A percentile compares a stretch with the other conserved stretches of the same genome.
These are phyloP conservation scores for Melanotaenia pygmaea DNA, from an alignment of 2,797 vertebrate genomes.

Conservation along the genomic window DNA sequence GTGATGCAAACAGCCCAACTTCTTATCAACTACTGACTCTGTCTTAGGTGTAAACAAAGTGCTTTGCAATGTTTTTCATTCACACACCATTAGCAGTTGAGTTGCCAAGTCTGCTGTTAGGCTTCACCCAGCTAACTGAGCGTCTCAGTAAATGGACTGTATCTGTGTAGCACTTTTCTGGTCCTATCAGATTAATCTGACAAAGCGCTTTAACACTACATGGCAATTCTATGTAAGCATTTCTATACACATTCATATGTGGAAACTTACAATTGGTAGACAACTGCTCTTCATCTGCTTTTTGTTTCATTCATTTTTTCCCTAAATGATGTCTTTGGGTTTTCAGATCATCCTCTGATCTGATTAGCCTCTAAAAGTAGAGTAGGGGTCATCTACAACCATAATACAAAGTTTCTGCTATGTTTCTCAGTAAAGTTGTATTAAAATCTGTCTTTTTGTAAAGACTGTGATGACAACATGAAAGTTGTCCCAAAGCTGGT, in stretches of 20 bases:
- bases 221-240: too few relatives aligned
- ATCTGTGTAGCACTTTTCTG: too few relatives aligned
- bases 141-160: background rate
- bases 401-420: background rate
- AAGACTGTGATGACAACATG: background rate
- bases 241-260: background rate
- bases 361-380: too few relatives aligned
- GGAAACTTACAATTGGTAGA: too few relatives aligned
- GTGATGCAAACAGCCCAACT: background rate
- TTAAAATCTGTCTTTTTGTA: background rate
- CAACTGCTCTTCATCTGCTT: too few relatives aligned
- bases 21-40: background rate
- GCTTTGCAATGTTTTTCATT: background rate
- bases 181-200: background rate
- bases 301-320: too few relatives aligned
- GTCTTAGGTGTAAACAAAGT: background rate
- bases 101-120: background rate
- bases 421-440: background rate
- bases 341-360: too few relatives aligned
- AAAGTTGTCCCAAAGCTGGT: background rate
- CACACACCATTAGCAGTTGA: background rate
- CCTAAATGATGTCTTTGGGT: too few relatives aligned
- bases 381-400: constrained; percentile 73
- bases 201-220: background rate
- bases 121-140: background rate